phyloP scores from a whole-genome alignment of 2,888 invertebrate genomes.

The Meiosimyza decipiens region DNA sequence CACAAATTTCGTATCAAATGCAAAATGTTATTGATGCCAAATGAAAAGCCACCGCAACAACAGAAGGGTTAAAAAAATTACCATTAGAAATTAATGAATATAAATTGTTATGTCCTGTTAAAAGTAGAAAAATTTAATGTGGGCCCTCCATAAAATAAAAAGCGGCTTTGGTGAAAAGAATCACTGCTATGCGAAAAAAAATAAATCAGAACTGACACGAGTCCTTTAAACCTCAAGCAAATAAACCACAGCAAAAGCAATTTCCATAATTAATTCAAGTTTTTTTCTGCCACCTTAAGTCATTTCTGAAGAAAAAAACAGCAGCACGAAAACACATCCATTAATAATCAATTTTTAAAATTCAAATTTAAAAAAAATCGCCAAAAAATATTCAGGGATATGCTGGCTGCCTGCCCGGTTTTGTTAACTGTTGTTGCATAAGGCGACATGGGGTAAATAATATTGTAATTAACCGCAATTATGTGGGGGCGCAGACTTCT shows the following conservation, averaged over 20 bases:
- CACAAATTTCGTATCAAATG: neutral
- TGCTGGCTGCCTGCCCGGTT: too few species aligned
- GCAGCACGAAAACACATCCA: slow-evolving; percentile 36
- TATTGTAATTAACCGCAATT: slow-evolving; percentile 60
- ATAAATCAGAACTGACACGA: slow-evolving; percentile 44
- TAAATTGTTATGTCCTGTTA: slow-evolving; percentile 57
- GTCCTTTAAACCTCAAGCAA: slow-evolving; percentile 46
- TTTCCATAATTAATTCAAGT: slow-evolving; percentile 64
- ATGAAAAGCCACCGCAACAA: neutral
- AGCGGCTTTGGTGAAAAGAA: neutral
- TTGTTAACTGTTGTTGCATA: neutral
- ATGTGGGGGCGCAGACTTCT: slow-evolving; percentile 53
- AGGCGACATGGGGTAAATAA: slow-evolving; percentile 26
- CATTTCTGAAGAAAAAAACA: slow-evolving; percentile 4
- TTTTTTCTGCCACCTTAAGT: slow-evolving; percentile 39
- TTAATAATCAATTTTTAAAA: slow-evolving; percentile 45
- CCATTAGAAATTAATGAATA: slow-evolving; percentile 62
- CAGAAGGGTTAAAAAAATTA: slow-evolving; percentile 42
- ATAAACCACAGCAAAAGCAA: slow-evolving; percentile 50
- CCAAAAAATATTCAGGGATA: neutral
- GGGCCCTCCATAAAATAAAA: slow-evolving; percentile 4
- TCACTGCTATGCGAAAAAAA: slow-evolving; percentile 13
- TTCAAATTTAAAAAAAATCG: slow-evolving; percentile 20
- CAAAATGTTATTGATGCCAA: neutral
- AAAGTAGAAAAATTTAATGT: slow-evolving; percentile 31